Conservation (phyloP, 2,888 invertebrate genomes). For the Agrochola litura region DNA sequence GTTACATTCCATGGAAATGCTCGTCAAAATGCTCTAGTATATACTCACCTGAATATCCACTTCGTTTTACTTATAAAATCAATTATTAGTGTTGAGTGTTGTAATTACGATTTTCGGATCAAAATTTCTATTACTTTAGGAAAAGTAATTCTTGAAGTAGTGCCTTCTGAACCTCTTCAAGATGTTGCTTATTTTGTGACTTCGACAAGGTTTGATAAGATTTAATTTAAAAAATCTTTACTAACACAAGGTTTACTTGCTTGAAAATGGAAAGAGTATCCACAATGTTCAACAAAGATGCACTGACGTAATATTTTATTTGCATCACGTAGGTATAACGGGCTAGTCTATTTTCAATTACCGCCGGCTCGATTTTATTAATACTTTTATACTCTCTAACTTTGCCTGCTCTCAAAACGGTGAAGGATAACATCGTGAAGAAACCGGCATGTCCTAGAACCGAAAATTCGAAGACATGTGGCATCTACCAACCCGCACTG, state of each 20-base stretch:
- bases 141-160: background rate
- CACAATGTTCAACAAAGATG: background rate
- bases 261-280: background rate
- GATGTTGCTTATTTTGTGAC: background rate
- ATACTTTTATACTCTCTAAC: background rate
- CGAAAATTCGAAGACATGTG: no score
- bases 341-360: background rate
- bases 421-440: no score
- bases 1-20: no score
- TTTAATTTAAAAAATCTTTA: background rate
- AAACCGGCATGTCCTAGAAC: no score
- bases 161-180: background rate
- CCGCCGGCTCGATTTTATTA: background rate
- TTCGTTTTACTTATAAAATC: no score
- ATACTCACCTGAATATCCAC: no score
- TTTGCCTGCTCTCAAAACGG: no score
- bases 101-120: background rate
- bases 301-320: background rate
- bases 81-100: background rate
- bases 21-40: no score
- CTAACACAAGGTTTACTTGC: background rate
- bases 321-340: background rate
- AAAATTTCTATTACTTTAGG: background rate
- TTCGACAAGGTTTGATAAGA: background rate
- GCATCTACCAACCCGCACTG: no score